phyloP scores from a whole-genome alignment of 2,888 invertebrate species.

The Dicyrtoma fusca region DNA sequence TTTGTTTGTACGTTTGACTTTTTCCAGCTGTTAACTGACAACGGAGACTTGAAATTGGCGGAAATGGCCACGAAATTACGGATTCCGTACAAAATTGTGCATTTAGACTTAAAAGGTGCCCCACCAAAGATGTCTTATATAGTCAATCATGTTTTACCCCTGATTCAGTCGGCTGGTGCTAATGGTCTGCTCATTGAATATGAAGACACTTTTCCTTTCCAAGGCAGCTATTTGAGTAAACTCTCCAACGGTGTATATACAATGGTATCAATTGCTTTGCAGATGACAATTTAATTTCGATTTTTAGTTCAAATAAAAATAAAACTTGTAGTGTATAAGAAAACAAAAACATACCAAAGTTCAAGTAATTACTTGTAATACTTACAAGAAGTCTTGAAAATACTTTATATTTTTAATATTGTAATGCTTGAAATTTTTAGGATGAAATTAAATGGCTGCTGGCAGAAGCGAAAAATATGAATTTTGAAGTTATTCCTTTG shows the following conservation, averaged over 20 bases:
- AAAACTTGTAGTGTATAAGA: no score
- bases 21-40: background rate
- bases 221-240: slow-evolving; percentile 60
- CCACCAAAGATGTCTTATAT: slow-evolving; percentile 62
- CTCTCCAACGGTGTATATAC: slow-evolving; percentile 60
- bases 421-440: slow-evolving; percentile 10
- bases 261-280: slow-evolving; percentile 35
- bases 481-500: slow-evolving; percentile 61
- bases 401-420: background rate
- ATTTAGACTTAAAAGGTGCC: slow-evolving; percentile 64
- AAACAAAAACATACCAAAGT: no score
- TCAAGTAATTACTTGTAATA: background rate
- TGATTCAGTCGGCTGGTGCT: slow-evolving; percentile 59
- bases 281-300: no score
- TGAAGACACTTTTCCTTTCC: slow-evolving; percentile 68
- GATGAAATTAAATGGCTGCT: slow-evolving; percentile 58
- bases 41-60: background rate
- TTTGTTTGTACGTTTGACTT: background rate
- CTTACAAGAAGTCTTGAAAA: no score
- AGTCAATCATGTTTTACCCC: slow-evolving; percentile 57
- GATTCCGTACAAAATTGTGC: slow-evolving; percentile 58
- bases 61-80: slow-evolving; percentile 23
- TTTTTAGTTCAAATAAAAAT: no score
- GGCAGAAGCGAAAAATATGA: slow-evolving; percentile 57
- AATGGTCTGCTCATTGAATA: slow-evolving; percentile 67